These are phyloP conservation scores for Carabus problematicus DNA, from an alignment of 2,888 invertebrate genomes.

Conservation along the genomic window DNA sequence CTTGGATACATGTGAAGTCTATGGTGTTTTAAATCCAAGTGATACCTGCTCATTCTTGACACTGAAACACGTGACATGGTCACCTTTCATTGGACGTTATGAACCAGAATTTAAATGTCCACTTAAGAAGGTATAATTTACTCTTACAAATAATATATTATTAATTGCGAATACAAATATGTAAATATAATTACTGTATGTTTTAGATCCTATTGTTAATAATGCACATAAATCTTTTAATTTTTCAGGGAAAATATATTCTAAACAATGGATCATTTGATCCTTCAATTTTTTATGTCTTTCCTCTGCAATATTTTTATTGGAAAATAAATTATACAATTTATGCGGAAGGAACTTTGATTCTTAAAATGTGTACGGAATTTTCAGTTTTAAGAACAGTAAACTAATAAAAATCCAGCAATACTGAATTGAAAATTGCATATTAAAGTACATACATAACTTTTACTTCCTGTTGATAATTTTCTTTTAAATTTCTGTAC, in stretches of 20 bases:
- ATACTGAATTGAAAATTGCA: no score
- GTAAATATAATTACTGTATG: no score
- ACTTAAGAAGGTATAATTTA: neutral
- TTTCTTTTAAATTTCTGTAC: no score
- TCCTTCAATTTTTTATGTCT: neutral
- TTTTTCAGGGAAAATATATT: conserved; percentile 14
- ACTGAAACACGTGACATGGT: neutral
- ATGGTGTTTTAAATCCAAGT: conserved; percentile 5
- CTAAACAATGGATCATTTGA: conserved; percentile 11
- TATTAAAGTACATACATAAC: no score
- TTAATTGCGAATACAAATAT: neutral
- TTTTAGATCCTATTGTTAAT: no score
- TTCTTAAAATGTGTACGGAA: conserved; percentile 12
- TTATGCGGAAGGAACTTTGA: neutral
- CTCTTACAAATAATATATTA: neutral
- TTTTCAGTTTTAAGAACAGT: neutral
- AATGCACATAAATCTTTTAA: no score
- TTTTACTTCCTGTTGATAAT: no score
- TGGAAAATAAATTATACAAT: conserved; percentile 8
- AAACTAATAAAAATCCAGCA: no score
- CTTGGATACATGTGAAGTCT: conserved; percentile 16
- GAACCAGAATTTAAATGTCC: conserved; percentile 4
- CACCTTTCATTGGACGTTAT: neutral
- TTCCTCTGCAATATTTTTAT: neutral
- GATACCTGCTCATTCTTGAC: conserved; percentile 4